These are phyloP conservation scores for Blera fallax DNA, from an alignment of 2,888 invertebrate species.

Conservation along the genomic window DNA sequence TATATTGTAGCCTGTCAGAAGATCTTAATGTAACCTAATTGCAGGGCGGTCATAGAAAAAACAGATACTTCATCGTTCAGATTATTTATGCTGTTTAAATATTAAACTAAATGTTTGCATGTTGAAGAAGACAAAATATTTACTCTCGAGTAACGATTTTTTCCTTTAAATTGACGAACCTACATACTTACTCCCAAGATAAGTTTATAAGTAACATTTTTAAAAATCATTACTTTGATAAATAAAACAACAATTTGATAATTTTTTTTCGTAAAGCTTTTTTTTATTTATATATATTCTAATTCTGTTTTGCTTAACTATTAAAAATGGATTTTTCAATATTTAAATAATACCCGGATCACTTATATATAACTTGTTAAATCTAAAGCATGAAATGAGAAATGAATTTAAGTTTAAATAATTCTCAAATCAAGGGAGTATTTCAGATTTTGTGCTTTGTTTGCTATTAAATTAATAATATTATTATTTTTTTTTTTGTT, in stretches of 20 bases:
- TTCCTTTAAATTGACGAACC: too few species aligned
- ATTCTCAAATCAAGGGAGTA: slow-evolving; percentile 29
- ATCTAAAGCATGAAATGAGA: slow-evolving; percentile 50
- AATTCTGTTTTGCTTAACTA: slow-evolving; percentile 40
- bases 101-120: too few species aligned
- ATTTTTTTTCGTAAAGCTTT: slow-evolving; percentile 63
- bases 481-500: slow-evolving; percentile 9
- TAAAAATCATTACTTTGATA: too few species aligned
- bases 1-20: too few species aligned
- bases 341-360: slow-evolving; percentile 47
- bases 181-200: too few species aligned
- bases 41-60: too few species aligned
- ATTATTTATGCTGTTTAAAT: too few species aligned
- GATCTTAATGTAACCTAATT: too few species aligned
- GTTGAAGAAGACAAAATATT: too few species aligned
- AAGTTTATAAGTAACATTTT: too few species aligned
- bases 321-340: slow-evolving; percentile 42
- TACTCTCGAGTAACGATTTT: too few species aligned
- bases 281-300: slow-evolving; percentile 49
- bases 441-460: slow-evolving; percentile 19
- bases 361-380: slow-evolving; percentile 39
- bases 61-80: too few species aligned
- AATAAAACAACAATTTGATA: background rate
- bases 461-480: background rate
- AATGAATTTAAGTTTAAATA: slow-evolving; percentile 38